Base-by-base conservation (phyloP, 2,797 vertebrate genomes). In the Crocodylus rhombifer region DNA sequence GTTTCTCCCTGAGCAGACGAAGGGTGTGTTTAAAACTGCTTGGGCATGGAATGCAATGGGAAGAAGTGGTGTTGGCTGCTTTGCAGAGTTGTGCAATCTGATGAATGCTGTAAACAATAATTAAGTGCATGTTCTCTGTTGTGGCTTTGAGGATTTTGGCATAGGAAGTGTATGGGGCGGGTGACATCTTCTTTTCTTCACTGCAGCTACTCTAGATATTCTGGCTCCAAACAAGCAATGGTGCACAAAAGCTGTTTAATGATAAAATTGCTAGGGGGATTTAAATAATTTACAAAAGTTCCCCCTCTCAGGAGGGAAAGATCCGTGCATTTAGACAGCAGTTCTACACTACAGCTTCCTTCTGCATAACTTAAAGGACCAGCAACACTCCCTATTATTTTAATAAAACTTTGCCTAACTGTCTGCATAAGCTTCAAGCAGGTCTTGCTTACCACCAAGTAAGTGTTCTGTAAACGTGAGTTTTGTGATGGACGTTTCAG, bases 61-160 rank as follows among this genome's bases (percentile, higher is more conserved):
- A 89, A 94, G 88, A 51, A 89, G 89, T 26, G 5, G 60, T 65
- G 90, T 84, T 91, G 75, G 78, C 23, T 56, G 1, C 69, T n/a
- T 30, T 16, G 73, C 84, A 76, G 0, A 1, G 2, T 85, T 95
- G 15, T 64, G 89, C 91, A 89, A 88, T 80, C 91, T 55, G 83
- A 78, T 14, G 6, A 73, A 5, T 55, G 80, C 89, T 87, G 85
- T 83, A 84, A 58, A 82, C 80, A 76, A 2, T 63, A 79, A 84
- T 84, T 89, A 71, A 77, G 76, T 58, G 60, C 75, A 9, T 74
- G 6, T 77, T 81, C 80, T 93, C 79, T 94, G 81, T 93, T 93
- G 92, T 90, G 86, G 91, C 80, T 95, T 94, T 81, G 16, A 36
- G 88, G 75, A 75, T 88, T 94, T 93, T 91, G 91, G 86, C 81